Percentiles rank a stretch among this genome's conserved stretches.
Evolutionary conservation across 1,140 invertebrate genomes (phyloP).

Genomic region (Centruroides sculpturatus): DNA sequence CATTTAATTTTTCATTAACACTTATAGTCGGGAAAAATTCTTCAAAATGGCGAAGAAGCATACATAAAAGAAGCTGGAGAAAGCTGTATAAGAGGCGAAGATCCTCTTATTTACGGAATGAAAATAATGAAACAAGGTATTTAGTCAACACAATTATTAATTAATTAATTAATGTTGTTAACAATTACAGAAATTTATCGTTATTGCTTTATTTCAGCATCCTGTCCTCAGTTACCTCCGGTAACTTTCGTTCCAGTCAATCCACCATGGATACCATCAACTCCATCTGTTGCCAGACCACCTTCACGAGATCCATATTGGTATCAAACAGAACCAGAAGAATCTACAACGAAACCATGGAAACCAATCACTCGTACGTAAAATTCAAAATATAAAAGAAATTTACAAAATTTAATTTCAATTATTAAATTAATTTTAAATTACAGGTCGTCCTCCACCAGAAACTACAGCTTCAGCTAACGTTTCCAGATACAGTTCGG

Average conservation of each 20-base stretch:
- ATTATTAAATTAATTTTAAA: not conserved
- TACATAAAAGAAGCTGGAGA: slow-evolving; percentile 54
- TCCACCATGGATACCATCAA: slow-evolving; percentile 11
- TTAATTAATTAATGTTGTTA: not conserved
- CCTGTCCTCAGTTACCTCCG: slow-evolving; percentile 17
- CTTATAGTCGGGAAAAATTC: slow-evolving; percentile 39
- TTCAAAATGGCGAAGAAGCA: slow-evolving; percentile 42
- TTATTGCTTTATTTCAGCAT: slow-evolving; percentile 7
- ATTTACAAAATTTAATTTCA: not conserved
- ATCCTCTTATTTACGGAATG: slow-evolving; percentile 48
- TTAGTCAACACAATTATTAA: not conserved
- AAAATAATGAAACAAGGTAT: slow-evolving; percentile 40
- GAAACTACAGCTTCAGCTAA: not conserved
- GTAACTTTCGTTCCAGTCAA: slow-evolving; percentile 14
- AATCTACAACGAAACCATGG: slow-evolving; percentile 12
- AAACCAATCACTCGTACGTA: slow-evolving; percentile 11
- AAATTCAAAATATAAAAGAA: not conserved
- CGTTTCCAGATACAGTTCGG: too few relatives aligned
- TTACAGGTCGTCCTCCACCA: slow-evolving; percentile 7
- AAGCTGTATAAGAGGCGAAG: slow-evolving; percentile 46
- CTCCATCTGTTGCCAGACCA: not conserved
- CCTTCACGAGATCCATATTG: slow-evolving; percentile 12
- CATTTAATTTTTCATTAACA: not conserved
- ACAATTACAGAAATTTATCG: not conserved
- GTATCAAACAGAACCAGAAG: slow-evolving; percentile 13